These are phyloP conservation scores for Theocolax elegans DNA, from an alignment of 1,140 invertebrate species.

Conservation along the genomic window DNA sequence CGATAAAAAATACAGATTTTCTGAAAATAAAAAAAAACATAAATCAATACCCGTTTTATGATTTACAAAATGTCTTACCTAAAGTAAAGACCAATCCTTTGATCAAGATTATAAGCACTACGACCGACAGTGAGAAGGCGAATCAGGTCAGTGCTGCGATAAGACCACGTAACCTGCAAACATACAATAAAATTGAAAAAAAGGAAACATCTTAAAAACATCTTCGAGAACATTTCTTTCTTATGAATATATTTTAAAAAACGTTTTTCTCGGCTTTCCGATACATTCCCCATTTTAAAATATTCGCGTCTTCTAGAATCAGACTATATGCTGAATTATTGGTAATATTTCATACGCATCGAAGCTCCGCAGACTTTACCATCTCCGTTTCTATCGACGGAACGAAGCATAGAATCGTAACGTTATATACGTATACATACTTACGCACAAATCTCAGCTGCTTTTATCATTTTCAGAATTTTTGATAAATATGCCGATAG, in stretches of 20 bases:
- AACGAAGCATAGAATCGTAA: neutral
- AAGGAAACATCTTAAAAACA: conserved; percentile 17
- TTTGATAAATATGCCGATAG: neutral
- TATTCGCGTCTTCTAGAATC: conserved; percentile 11
- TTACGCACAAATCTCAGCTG: neutral
- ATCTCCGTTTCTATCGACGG: neutral
- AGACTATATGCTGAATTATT: neutral
- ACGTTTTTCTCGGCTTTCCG: neutral
- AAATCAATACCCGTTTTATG: too few relatives aligned
- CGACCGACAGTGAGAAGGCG: conserved; percentile 82
- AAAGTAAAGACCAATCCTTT: conserved; percentile 68
- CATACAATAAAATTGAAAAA: conserved; percentile 1
- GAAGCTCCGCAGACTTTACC: neutral
- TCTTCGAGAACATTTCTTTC: neutral
- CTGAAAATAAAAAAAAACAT: too few relatives aligned
- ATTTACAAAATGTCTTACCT: too few relatives aligned
- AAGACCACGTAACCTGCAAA: conserved; percentile 82
- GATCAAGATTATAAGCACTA: conserved; percentile 71
- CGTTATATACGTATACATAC: too few relatives aligned
- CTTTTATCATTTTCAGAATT: neutral
- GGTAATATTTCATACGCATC: neutral
- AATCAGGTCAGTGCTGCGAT: conserved; percentile 69
- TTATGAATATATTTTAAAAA: neutral
- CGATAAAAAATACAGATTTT: too few relatives aligned
- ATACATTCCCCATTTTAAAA: neutral